Conservation (phyloP, 2,888 invertebrate species). For the Acheta domesticus region DNA sequence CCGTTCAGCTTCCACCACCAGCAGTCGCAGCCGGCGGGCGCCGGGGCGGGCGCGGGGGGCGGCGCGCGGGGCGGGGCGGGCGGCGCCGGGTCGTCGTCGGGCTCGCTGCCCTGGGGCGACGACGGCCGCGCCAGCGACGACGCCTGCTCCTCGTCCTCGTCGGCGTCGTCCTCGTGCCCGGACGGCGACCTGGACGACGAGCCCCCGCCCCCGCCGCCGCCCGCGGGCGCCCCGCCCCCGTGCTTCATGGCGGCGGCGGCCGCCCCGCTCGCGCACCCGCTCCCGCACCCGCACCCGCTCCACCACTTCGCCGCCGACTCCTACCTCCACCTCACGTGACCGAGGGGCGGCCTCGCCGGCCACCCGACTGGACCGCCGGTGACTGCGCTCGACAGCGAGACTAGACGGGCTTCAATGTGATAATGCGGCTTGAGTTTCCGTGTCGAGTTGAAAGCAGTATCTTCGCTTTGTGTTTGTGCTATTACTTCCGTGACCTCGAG, state of each 20-base stretch:
- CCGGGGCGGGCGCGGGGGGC: not conserved
- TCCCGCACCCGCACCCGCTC: conserved; percentile 32
- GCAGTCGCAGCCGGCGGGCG: conserved; percentile 23
- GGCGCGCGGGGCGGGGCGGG: not conserved
- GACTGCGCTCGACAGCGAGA: too few species aligned
- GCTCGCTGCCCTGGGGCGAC: not conserved
- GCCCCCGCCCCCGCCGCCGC: not conserved
- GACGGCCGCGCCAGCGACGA: not conserved
- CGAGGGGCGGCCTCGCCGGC: too few species aligned
- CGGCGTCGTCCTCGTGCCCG: conserved; percentile 21
- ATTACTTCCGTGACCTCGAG: too few species aligned
- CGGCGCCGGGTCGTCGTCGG: not conserved
- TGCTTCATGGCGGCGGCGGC: not conserved
- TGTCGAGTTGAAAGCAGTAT: too few species aligned
- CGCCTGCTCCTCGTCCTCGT: conserved; percentile 20
- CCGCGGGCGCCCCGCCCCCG: too few species aligned
- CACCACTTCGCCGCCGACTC: conserved; percentile 12
- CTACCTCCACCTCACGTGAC: too few species aligned
- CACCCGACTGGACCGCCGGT: too few species aligned
- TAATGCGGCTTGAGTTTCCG: too few species aligned
- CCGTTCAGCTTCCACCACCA: conserved; percentile 71
- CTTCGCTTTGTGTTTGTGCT: too few species aligned
- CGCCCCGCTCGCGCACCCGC: conserved; percentile 29
- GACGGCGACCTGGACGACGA: conserved; percentile 32
- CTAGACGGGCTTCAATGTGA: too few species aligned